A percentile compares a stretch with the other conserved stretches of the same genome.
These are phyloP conservation scores for Plagodis pulveraria DNA, from an alignment of 2,888 invertebrate species.

Conservation along the genomic window DNA sequence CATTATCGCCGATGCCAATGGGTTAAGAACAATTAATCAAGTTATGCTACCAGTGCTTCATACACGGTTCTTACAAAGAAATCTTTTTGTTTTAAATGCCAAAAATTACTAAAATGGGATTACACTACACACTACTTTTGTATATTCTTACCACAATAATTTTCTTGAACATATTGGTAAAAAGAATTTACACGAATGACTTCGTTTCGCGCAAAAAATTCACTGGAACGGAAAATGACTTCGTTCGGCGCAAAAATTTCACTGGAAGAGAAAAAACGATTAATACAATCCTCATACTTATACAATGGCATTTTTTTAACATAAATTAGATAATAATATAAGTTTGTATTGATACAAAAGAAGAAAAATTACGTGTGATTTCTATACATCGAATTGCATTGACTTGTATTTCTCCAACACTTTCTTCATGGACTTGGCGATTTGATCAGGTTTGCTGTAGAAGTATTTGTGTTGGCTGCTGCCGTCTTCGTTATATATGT, in stretches of 20 bases:
- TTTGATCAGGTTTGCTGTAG: slow-evolving; percentile 80
- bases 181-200: neutral
- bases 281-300: neutral
- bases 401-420: slow-evolving; percentile 68
- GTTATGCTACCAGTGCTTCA: no score
- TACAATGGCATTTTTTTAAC: no score
- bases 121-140: neutral
- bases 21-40: no score
- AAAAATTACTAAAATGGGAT: no score
- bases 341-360: neutral
- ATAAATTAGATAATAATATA: no score
- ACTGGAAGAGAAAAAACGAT: slow-evolving; percentile 3
- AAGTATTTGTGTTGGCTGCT: slow-evolving; percentile 85
- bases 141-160: neutral
- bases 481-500: slow-evolving; percentile 85
- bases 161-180: neutral
- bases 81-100: no score
- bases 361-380: slow-evolving; percentile 25
- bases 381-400: slow-evolving; percentile 63
- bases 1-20: no score
- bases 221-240: slow-evolving; percentile 5
- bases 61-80: no score
- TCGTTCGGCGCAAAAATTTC: slow-evolving; percentile 6
- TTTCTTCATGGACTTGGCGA: slow-evolving; percentile 79
- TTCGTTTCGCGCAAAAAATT: slow-evolving; percentile 4